phyloP scores from a whole-genome alignment of 1,140 invertebrate species.

The Drosophila simulans region DNA sequence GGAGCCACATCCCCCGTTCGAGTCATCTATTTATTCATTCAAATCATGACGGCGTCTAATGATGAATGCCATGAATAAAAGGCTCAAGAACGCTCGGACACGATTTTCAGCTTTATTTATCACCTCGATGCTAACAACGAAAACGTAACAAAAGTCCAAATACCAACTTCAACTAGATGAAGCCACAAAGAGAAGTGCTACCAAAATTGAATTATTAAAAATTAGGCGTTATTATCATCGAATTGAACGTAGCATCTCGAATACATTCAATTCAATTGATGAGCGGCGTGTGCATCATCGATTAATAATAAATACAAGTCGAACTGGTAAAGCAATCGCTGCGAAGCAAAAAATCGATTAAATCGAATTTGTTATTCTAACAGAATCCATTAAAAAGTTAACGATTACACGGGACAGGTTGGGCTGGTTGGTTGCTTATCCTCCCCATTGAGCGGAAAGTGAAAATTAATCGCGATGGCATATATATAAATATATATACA shows the following conservation, averaged over 20 bases:
- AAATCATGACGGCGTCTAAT: conserved; percentile 66
- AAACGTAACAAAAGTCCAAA: conserved; percentile 20
- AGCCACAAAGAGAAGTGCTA: conserved; percentile 6
- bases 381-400: conserved; percentile 48
- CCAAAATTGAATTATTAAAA: conserved; percentile 19
- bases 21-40: conserved; percentile 58
- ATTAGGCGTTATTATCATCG: conserved; percentile 17
- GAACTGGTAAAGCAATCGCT: conserved; percentile 33
- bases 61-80: conserved; percentile 66
- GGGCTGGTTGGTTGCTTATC: conserved; percentile 29
- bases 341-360: conserved; percentile 31
- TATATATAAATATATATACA: conserved; percentile 10
- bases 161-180: conserved; percentile 38
- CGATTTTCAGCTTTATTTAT: conserved; percentile 41
- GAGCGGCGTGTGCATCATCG: conserved; percentile 33
- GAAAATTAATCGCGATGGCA: conserved; percentile 46
- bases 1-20: conserved; percentile 38
- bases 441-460: conserved; percentile 36
- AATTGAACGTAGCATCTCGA: conserved; percentile 3
- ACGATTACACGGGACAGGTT: conserved; percentile 51
- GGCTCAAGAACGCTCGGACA: conserved; percentile 37
- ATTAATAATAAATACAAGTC: conserved; percentile 31
- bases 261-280: conserved; percentile 9
- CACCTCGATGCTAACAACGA: conserved; percentile 33
- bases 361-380: conserved; percentile 47